Percentiles rank a stretch among this genome's conserved stretches.
Conservation (phyloP, 2,113 vertebrate species). For the Salvator merianae region DNA sequence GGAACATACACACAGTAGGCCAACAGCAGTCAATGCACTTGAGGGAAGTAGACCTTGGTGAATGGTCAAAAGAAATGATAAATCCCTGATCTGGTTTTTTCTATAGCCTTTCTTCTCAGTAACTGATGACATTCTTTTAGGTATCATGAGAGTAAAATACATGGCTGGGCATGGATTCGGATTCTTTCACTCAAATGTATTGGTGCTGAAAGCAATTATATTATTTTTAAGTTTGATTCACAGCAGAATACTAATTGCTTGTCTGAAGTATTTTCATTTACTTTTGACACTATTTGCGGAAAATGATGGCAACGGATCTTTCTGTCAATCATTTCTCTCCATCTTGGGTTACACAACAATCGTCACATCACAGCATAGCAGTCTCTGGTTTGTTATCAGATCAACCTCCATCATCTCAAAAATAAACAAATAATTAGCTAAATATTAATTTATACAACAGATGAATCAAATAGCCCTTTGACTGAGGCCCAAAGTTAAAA, state of each 20-base stretch:
- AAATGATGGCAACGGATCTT: slow-evolving; percentile 11
- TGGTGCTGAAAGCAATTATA: background rate
- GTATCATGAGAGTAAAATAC: background rate
- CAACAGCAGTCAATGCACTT: background rate
- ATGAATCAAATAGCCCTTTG: background rate
- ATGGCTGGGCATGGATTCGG: too few relatives aligned
- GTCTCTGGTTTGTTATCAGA: slow-evolving; percentile 1
- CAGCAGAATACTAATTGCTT: background rate
- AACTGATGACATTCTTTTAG: background rate
- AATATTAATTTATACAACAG: background rate
- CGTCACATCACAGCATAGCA: background rate
- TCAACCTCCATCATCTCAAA: background rate
- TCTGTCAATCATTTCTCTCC: background rate
- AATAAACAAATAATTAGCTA: background rate
- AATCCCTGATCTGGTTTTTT: too few relatives aligned
- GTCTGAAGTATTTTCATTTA: background rate
- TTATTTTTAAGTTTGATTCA: slow-evolving; percentile 5
- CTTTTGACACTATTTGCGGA: slow-evolving; percentile 2
- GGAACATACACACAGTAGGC: background rate
- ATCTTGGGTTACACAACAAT: background rate
- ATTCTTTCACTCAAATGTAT: background rate
- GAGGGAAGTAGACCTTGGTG: background rate
- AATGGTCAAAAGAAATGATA: background rate
- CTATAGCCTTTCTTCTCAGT: background rate
- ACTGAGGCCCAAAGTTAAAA: background rate